A percentile compares a stretch with the other conserved stretches of the same genome.
phyloP scores from a whole-genome alignment of 2,113 vertebrate genomes.

The Hyla sarda region DNA sequence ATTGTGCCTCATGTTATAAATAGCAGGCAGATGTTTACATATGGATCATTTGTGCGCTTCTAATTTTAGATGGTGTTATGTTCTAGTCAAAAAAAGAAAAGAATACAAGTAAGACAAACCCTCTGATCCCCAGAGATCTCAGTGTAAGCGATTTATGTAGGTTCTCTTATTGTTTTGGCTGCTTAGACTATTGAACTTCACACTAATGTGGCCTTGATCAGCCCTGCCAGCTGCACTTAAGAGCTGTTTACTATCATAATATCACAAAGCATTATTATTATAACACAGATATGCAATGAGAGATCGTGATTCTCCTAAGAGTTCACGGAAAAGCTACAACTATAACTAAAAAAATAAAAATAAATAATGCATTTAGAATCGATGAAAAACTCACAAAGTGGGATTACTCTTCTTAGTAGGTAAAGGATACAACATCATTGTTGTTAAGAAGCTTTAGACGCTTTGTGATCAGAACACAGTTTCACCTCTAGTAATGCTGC shows the following conservation, averaged over 20 bases:
- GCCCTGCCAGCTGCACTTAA: slow-evolving; percentile 93
- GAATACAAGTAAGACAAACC: slow-evolving; percentile 65
- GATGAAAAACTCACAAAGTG: background rate
- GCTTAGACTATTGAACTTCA: slow-evolving; percentile 88
- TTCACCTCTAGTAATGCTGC: background rate
- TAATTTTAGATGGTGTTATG: slow-evolving; percentile 75
- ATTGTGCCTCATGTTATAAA: slow-evolving; percentile 78
- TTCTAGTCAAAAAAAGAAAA: slow-evolving; percentile 82
- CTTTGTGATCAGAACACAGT: slow-evolving; percentile 3
- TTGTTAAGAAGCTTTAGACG: background rate
- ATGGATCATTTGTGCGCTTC: slow-evolving; percentile 83
- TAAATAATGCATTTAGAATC: background rate
- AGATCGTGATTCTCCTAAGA: slow-evolving; percentile 70
- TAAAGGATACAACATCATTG: background rate
- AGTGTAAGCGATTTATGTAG: slow-evolving; percentile 89
- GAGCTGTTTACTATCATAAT: slow-evolving; percentile 94
- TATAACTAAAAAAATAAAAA: background rate
- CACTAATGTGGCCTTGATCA: slow-evolving; percentile 88
- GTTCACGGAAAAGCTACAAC: background rate
- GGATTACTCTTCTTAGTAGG: background rate
- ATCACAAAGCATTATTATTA: slow-evolving; percentile 82
- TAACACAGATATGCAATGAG: slow-evolving; percentile 77
- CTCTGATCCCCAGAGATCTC: slow-evolving; percentile 83
- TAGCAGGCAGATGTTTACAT: slow-evolving; percentile 91
- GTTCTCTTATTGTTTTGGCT: slow-evolving; percentile 96